Evolutionary conservation across 2,113 vertebrate genomes (phyloP).

Genomic region (Engraulis encrasicolus): DNA sequence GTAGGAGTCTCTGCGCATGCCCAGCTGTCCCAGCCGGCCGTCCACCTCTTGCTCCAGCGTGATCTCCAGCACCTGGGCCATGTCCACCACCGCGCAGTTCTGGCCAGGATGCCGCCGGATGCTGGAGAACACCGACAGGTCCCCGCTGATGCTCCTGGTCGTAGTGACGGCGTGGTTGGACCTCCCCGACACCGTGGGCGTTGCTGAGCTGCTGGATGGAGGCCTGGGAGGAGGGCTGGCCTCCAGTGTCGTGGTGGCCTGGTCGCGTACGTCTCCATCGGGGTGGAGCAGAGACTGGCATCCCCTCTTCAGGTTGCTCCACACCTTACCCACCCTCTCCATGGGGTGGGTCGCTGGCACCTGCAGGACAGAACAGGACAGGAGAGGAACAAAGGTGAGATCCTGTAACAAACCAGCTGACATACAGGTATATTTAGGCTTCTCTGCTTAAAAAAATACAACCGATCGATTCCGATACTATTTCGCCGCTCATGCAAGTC

Average conservation of each 20-base stretch:
- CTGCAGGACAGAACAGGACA: constrained; percentile 39
- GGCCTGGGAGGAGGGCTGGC: constrained; percentile 65
- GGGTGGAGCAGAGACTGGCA: constrained; percentile 93
- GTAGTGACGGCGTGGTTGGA: constrained; percentile 40
- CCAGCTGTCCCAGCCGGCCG: constrained; percentile 72
- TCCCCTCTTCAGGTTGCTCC: constrained; percentile 96
- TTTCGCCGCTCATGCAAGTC: no score
- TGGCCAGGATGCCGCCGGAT: constrained; percentile 76
- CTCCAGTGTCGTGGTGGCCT: constrained; percentile 74
- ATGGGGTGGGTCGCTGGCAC: constrained; percentile 84
- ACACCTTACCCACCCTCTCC: constrained; percentile 97
- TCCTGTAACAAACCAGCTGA: not conserved
- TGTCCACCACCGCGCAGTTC: constrained; percentile 91
- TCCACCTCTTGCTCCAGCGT: constrained; percentile 89
- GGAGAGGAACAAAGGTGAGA: not conserved
- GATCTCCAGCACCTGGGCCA: constrained; percentile 94
- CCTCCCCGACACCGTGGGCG: constrained; percentile 74
- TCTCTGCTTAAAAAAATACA: no score
- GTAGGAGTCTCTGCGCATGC: constrained; percentile 91
- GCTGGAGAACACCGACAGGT: not conserved
- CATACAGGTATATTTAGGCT: not conserved
- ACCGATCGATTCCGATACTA: no score
- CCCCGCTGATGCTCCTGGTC: not conserved
- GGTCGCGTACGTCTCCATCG: constrained; percentile 63
- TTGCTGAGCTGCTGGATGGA: constrained; percentile 76